Evolutionary conservation across 1,140 invertebrate species (phyloP), one percentile per base, ranked within the genome.

Genomic region (Drosophila triauraria): DNA sequence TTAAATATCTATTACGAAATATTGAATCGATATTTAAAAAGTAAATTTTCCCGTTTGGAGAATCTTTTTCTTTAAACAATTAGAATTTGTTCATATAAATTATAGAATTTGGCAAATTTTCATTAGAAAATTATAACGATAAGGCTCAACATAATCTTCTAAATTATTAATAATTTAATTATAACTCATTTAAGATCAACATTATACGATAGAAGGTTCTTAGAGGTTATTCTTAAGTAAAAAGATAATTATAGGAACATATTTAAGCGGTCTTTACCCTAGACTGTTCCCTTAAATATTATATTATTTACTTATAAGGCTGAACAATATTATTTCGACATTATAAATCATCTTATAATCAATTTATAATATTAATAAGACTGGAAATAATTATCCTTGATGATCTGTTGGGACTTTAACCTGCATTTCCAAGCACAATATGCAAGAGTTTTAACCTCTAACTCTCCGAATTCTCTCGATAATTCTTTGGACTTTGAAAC

Each of bases 341-440:
- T 25, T 15, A 15, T 15, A 47, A 47, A 25, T 25, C 2, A 32
- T 32, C 25, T 4, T 27, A 5, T 27, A 0, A 2, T 47, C 23
- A 1, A 4, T 4, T 0, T 9, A 8, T 2, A 27, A 10, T n/a
- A 6, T 2, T 1, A 27, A 27, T 8, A 9, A 50, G 4, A 10
- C 4, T 1, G 1, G 8, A 8, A 51, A 32, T 12, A 51, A 4
- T 4, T 20, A 44, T 5, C 8, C 17, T 44, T 44, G 0, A 44
- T 20, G 9, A 46, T 43, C 10, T 30, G 0, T 1, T 30, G 27
- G 4, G 5, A 1, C 27, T 5, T 1, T 0, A 15, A 13, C 27
- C 13, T 1, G 1, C 6, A 13, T 13, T 0, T n/a, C 15, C 15
- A 0, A 3, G 7, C 7, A 1, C 6, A 48, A 47, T 3, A 8